Conservation (phyloP, 2,888 invertebrate genomes). For the Micropterix aruncella region DNA sequence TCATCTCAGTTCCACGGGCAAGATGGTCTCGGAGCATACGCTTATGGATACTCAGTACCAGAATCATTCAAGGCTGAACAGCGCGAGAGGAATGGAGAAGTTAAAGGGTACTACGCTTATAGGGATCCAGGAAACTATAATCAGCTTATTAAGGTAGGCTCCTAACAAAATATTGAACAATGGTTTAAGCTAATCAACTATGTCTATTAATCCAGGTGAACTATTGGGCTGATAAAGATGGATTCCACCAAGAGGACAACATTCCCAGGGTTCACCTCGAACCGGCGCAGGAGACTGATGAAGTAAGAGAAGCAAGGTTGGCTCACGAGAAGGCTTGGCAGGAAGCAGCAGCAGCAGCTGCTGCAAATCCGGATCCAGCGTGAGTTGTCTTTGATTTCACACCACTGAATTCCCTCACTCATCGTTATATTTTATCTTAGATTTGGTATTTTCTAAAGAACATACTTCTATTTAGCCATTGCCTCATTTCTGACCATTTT, state of each 20-base stretch:
- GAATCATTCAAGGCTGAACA: constrained; percentile 62
- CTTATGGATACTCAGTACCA: constrained; percentile 59
- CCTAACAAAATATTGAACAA: background rate
- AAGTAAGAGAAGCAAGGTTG: constrained; percentile 52
- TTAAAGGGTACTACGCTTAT: constrained; percentile 60
- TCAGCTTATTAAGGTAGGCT: constrained; percentile 40
- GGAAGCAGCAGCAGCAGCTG: constrained; percentile 42
- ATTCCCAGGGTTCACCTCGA: constrained; percentile 43
- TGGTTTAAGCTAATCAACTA: background rate
- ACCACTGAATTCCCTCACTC: too few species aligned
- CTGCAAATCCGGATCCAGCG: constrained; percentile 27
- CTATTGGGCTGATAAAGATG: constrained; percentile 60
- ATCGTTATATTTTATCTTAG: too few species aligned
- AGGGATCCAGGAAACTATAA: constrained; percentile 36
- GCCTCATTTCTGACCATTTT: too few species aligned
- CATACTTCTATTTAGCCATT: too few species aligned
- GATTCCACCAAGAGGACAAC: constrained; percentile 70
- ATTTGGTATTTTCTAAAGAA: too few species aligned
- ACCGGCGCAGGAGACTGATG: constrained; percentile 53
- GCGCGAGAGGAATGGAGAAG: constrained; percentile 48
- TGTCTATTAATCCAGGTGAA: constrained; percentile 31
- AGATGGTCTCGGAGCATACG: constrained; percentile 53
- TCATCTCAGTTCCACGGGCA: constrained; percentile 62
- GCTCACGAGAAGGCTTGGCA: constrained; percentile 56
- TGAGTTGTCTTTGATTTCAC: too few species aligned